These are phyloP conservation scores for Scaptodrosophila lebanonensis DNA, from an alignment of 1,140 invertebrate genomes.

Conservation along the genomic window DNA sequence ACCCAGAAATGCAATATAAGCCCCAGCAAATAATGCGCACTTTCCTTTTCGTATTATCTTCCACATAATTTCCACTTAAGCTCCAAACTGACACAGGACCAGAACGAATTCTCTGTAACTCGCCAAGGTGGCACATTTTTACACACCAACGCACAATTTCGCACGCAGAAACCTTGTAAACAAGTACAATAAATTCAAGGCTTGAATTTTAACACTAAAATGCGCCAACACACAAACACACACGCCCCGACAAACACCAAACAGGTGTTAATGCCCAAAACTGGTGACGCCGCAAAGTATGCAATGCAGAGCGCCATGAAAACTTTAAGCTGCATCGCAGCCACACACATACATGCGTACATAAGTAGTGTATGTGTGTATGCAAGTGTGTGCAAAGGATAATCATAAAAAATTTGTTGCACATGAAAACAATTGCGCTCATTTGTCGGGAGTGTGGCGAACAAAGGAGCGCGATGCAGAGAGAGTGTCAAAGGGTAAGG, in stretches of 20 bases:
- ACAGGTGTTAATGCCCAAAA: conserved; percentile 63
- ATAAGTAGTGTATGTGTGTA: neutral
- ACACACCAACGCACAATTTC: conserved; percentile 29
- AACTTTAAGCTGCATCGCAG: conserved; percentile 35
- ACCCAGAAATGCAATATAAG: conserved; percentile 13
- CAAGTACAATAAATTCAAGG: conserved; percentile 69
- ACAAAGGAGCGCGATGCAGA: neutral
- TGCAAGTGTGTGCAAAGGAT: conserved; percentile 7
- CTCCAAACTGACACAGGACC: conserved; percentile 41
- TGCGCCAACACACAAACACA: conserved; percentile 40
- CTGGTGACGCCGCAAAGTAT: conserved; percentile 17
- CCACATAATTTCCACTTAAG: conserved; percentile 61
- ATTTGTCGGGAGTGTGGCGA: conserved; percentile 39
- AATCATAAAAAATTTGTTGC: conserved; percentile 62
- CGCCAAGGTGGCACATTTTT: conserved; percentile 16
- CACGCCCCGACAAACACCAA: too few relatives aligned
- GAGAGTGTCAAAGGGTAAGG: neutral
- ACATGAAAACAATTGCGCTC: conserved; percentile 60
- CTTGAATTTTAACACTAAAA: conserved; percentile 49
- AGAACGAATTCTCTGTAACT: conserved; percentile 17
- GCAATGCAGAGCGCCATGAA: conserved; percentile 20
- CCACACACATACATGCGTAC: neutral
- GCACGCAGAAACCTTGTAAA: conserved; percentile 72
- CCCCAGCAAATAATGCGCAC: conserved; percentile 35
- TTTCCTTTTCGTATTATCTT: conserved; percentile 68